phyloP scores from a whole-genome alignment of 2,888 invertebrate species.

The Pycnomerus fuliginosus region DNA sequence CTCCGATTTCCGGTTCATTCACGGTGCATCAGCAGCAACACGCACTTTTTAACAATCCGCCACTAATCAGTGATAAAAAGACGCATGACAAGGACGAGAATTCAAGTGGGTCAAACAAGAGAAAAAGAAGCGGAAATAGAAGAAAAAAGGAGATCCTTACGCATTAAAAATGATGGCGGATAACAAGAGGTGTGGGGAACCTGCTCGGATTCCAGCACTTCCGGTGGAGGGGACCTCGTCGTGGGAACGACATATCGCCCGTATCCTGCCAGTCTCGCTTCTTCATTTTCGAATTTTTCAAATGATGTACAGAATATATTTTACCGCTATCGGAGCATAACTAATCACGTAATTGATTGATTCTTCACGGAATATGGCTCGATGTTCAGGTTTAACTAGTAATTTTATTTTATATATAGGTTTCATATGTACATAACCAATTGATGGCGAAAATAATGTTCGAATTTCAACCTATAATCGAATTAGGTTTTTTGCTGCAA shows the following conservation, averaged over 20 bases:
- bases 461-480: conserved; percentile 4
- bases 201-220: conserved; percentile 44
- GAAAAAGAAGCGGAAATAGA: conserved; percentile 47
- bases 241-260: conserved; percentile 40
- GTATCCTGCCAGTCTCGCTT: conserved; percentile 6
- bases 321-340: conserved; percentile 6
- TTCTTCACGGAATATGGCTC: conserved; percentile 12
- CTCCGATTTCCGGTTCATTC: background rate
- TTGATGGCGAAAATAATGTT: conserved; percentile 4
- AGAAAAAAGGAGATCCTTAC: conserved; percentile 40
- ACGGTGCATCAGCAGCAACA: background rate
- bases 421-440: conserved; percentile 2
- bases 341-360: conserved; percentile 13
- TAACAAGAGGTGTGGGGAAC: conserved; percentile 30
- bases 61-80: no score
- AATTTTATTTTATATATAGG: conserved; percentile 2
- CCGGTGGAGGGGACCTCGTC: conserved; percentile 44
- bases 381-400: conserved; percentile 8
- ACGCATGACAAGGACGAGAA: conserved; percentile 17
- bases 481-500: conserved; percentile 6
- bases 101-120: conserved; percentile 36
- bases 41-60: background rate
- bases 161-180: conserved; percentile 34
- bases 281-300: no score
- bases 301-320: background rate